phyloP scores from a whole-genome alignment of 2,888 invertebrate species.

The Zygogramma bicolorata region DNA sequence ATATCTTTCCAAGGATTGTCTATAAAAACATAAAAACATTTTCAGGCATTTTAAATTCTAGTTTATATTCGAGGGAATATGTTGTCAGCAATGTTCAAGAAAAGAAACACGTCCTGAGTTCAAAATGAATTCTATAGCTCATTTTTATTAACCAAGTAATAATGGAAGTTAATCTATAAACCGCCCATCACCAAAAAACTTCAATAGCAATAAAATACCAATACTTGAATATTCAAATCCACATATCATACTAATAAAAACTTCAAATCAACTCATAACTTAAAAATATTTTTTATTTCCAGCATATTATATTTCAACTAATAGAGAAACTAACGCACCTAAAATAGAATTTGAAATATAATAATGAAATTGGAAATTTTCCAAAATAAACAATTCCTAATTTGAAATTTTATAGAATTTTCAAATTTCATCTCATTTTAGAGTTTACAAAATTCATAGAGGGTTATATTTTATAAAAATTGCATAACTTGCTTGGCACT shows the following conservation, averaged over 20 bases:
- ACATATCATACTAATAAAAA: neutral
- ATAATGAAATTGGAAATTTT: neutral
- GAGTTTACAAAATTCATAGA: constrained; percentile 16
- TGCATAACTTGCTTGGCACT: constrained; percentile 18
- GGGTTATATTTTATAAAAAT: constrained; percentile 14
- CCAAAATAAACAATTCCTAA: neutral
- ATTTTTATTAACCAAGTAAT: too few relatives aligned
- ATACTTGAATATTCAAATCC: neutral
- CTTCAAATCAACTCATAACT: neutral
- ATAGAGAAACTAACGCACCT: neutral
- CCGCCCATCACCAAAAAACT: too few relatives aligned
- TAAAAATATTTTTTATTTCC: neutral
- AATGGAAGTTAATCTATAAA: too few relatives aligned
- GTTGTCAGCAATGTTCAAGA: too few relatives aligned
- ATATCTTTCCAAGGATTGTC: too few relatives aligned
- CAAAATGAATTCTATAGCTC: too few relatives aligned
- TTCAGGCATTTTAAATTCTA: too few relatives aligned
- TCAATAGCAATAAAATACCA: too few relatives aligned
- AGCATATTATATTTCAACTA: neutral
- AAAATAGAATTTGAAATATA: neutral
- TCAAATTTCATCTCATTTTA: too few relatives aligned
- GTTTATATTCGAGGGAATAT: too few relatives aligned
- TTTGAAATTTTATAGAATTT: neutral
- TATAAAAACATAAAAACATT: too few relatives aligned
- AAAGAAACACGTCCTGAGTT: too few relatives aligned